Evolutionary conservation across 2,797 vertebrate genomes (phyloP).

Genomic region (Sebastes glaucus): DNA sequence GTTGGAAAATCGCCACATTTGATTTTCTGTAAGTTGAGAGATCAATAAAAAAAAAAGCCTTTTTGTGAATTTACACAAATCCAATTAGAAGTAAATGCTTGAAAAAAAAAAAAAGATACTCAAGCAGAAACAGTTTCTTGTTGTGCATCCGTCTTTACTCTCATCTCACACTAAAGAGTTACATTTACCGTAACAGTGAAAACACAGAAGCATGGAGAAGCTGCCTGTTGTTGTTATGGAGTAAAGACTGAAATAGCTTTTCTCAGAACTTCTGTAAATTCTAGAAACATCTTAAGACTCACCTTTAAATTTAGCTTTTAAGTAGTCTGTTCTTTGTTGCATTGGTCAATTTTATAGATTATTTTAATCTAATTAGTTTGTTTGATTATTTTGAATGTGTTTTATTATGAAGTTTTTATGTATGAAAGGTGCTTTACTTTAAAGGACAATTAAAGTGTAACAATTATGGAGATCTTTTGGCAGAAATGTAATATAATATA

Average conservation of each 20-base stretch:
- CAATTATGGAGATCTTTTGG: too few relatives aligned
- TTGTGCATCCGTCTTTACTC: neutral
- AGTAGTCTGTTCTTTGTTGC: neutral
- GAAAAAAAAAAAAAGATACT: neutral
- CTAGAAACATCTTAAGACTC: neutral
- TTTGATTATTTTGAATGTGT: accelerated
- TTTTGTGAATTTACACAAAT: neutral
- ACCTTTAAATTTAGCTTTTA: neutral
- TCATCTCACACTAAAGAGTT: neutral
- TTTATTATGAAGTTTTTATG: accelerated
- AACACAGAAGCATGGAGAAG: neutral
- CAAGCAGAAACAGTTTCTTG: neutral
- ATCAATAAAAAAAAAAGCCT: neutral
- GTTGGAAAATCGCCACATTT: neutral
- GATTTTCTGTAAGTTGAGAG: neutral
- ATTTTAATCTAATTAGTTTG: neutral
- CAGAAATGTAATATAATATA: too few relatives aligned
- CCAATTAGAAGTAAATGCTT: neutral
- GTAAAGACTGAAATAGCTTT: neutral
- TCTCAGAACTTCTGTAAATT: neutral
- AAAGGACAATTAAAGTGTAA: too few relatives aligned
- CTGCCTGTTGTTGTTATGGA: neutral
- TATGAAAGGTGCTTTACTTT: neutral
- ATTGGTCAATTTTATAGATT: neutral
- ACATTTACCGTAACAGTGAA: too few relatives aligned